Conservation (phyloP, 2,888 invertebrate species). For the Zhuqinia jingwanae region DNA sequence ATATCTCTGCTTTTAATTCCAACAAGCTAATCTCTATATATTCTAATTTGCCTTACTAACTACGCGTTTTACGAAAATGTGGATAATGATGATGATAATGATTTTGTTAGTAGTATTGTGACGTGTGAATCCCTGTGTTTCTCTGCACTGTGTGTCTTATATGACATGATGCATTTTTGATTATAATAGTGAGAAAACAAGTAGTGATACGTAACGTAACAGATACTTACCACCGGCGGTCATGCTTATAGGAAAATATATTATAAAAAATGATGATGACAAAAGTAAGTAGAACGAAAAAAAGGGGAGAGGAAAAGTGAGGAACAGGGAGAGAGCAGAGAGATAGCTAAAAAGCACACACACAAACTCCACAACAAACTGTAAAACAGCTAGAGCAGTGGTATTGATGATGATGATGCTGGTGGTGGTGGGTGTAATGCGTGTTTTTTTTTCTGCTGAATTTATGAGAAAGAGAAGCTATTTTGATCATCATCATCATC, state of each 20-base stretch:
- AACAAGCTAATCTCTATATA: no score
- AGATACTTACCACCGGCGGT: conserved; percentile 60
- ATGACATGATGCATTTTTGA: conserved; percentile 20
- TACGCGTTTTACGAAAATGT: no score
- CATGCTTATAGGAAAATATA: conserved; percentile 68
- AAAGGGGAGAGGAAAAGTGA: conserved; percentile 2
- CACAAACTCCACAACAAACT: conserved; percentile 1
- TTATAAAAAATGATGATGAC: conserved; percentile 38
- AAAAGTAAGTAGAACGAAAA: conserved; percentile 38
- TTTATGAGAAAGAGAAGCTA: conserved; percentile 15
- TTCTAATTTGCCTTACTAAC: no score
- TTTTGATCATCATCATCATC: neutral
- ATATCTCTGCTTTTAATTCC: no score
- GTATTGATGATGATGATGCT: no score
- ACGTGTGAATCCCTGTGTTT: neutral
- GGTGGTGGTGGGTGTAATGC: no score
- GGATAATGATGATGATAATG: neutral
- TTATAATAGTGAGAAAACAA: neutral
- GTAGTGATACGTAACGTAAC: conserved; percentile 26
- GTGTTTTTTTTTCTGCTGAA: neutral
- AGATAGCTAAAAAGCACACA: neutral
- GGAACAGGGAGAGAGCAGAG: neutral
- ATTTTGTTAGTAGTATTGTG: no score
- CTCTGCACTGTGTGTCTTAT: neutral
- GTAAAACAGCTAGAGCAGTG: conserved; percentile 18